Base-by-base conservation (phyloP, 2,888 invertebrate genomes). In the Yponomeuta cagnagella region DNA sequence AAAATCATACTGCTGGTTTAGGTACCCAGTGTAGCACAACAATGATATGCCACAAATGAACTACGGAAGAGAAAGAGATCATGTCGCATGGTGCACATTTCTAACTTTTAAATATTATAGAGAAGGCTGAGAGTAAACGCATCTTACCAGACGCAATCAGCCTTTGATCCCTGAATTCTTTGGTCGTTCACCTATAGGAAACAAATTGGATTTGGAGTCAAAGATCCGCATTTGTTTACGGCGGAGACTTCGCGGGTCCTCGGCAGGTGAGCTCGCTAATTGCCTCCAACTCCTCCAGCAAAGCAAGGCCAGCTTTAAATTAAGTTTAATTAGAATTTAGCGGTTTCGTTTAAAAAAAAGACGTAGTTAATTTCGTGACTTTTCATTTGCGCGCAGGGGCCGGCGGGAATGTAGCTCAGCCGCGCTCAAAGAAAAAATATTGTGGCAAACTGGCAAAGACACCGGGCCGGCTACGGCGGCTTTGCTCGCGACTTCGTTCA, bases 271-370 rank as follows among this genome's bases (percentile, higher is more conserved):
- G 15, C 52, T 58, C 52, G 52, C 52, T 58, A 58, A 58, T 58
- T 58, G 52, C 52, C 52, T 58, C 15, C 15, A 58, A 8, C 43
- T 8, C 8, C 8, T 43, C 43, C 43, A 58, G 52, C 4, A 15
- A 58, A 58, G 52, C 52, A 58, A 58, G 15, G 12, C 15, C 52
- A 8, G 15, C 52, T 15, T 58, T 58, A 58, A 58, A 58, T 58
- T 58, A 58, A 58, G 52, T 58, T 58, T 58, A 58, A 58, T 58
- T 58, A 58, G 52, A 58, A 58, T 58, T 58, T 58, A 58, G 52
- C 52, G 52, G 52, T 58, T 58, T 58, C 52, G 5, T 58, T 58
- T 58, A 3, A 5, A 58, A 58, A 52, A 58, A 58, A 12, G 52
- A 58, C 52, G 52, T 4, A 15, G 52, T 58, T 58, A 12, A 58